Evolutionary conservation across 2,113 vertebrate genomes (phyloP).

Genomic region (Gnathonemus longibarbis): DNA sequence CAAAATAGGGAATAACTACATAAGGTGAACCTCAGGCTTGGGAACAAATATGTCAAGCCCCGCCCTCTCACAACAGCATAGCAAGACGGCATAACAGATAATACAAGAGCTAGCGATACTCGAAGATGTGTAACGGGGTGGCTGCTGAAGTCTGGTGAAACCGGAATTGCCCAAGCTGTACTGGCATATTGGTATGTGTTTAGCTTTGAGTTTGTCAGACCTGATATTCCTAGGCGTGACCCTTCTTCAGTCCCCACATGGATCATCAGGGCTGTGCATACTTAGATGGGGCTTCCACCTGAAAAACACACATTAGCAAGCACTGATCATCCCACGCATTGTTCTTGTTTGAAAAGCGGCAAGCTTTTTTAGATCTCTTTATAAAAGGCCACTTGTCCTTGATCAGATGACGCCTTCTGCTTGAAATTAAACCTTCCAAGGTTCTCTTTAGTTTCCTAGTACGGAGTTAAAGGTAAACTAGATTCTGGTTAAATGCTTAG

Average conservation of each 20-base stretch:
- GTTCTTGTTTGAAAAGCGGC: neutral
- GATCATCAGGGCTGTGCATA: neutral
- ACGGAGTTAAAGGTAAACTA: neutral
- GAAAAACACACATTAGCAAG: neutral
- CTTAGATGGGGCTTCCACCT: neutral
- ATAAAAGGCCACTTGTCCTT: neutral
- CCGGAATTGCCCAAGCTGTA: neutral
- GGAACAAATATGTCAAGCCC: neutral
- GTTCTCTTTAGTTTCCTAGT: neutral
- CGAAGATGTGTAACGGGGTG: neutral
- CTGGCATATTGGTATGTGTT: neutral
- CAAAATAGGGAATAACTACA: neutral
- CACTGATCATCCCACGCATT: neutral
- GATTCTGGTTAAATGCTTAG: neutral
- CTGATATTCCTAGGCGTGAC: neutral
- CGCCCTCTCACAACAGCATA: neutral
- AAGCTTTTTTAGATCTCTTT: neutral
- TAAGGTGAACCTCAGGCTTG: neutral
- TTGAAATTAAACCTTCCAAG: neutral
- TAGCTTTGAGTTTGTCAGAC: neutral
- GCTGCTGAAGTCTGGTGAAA: neutral
- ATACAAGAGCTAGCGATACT: neutral
- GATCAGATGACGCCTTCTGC: neutral
- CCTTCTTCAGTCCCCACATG: neutral
- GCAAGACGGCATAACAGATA: neutral